A percentile compares a stretch with the other conserved stretches of the same genome.
Conservation (phyloP, 2,888 invertebrate species). For the Pilophorus perplexus region DNA sequence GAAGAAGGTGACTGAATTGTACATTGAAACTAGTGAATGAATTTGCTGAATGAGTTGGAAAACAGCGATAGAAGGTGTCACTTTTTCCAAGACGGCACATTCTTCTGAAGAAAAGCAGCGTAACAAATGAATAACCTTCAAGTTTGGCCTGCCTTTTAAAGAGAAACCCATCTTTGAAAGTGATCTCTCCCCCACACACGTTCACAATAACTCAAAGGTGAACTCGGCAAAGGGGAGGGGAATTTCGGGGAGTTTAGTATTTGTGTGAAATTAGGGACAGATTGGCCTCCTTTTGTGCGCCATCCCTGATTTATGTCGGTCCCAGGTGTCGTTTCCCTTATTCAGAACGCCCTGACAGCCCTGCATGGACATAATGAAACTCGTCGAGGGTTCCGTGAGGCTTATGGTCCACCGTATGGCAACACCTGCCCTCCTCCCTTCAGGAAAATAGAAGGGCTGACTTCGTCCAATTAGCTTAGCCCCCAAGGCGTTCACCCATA, state of each 20-base stretch:
- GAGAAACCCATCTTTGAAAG: constrained; percentile 13
- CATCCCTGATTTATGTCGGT: constrained; percentile 30
- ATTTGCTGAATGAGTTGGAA: no score
- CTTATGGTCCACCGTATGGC: not conserved
- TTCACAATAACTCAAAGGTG: no score
- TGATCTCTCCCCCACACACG: no score
- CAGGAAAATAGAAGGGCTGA: constrained; percentile 9
- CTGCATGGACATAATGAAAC: not conserved
- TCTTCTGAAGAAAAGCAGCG: not conserved
- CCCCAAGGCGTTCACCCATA: constrained; percentile 6
- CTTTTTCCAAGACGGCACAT: not conserved
- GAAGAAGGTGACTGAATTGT: no score
- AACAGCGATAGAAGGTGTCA: no score
- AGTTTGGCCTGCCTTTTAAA: not conserved
- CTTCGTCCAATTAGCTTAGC: constrained; percentile 26
- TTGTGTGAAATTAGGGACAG: constrained; percentile 41
- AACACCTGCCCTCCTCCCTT: not conserved
- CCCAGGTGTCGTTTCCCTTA: constrained; percentile 12
- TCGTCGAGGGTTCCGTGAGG: not conserved
- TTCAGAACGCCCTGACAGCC: not conserved
- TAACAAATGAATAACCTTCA: constrained; percentile 1
- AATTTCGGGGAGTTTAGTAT: constrained; percentile 6
- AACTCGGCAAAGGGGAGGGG: not conserved
- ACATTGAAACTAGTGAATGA: no score
- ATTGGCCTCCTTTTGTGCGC: constrained; percentile 23